Conservation (phyloP, 2,888 invertebrate species). For the Galerucella calmariensis region DNA sequence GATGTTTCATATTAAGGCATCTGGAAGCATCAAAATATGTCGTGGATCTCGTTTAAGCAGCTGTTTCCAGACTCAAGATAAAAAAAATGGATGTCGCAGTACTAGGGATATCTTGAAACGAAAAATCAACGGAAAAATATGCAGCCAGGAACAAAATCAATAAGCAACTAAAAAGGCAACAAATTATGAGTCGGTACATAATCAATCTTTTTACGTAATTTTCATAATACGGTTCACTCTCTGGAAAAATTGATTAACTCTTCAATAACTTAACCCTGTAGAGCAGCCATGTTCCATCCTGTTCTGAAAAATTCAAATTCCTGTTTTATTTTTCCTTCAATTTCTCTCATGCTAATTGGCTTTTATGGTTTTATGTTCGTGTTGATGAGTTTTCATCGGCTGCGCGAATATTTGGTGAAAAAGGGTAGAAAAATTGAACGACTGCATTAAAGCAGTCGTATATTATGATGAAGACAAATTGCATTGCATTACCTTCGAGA, state of each 20-base stretch:
- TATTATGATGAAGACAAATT: conserved; percentile 28
- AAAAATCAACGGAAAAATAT: too few relatives aligned
- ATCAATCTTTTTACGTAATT: background rate
- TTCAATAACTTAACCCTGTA: background rate
- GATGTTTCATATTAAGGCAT: too few relatives aligned
- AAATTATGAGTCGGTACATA: background rate
- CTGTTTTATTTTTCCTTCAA: conserved; percentile 6
- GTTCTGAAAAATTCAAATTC: conserved; percentile 1
- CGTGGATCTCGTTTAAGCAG: too few relatives aligned
- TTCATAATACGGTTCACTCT: background rate
- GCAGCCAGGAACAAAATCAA: too few relatives aligned
- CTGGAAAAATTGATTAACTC: background rate
- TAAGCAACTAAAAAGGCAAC: too few relatives aligned
- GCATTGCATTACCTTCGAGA: conserved; percentile 11
- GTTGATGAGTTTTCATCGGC: conserved; percentile 18
- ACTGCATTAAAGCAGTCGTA: conserved; percentile 20
- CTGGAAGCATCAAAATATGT: too few relatives aligned
- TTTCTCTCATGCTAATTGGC: conserved; percentile 26
- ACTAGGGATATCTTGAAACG: too few relatives aligned
- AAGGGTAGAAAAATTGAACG: conserved; percentile 11
- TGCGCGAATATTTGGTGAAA: conserved; percentile 20
- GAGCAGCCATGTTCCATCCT: background rate
- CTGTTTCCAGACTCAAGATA: too few relatives aligned
- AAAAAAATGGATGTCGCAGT: too few relatives aligned
- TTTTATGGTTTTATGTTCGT: conserved; percentile 22